A percentile compares a stretch with the other conserved stretches of the same genome.
Conservation (phyloP, 2,113 vertebrate species). For the Falco punctatus region DNA sequence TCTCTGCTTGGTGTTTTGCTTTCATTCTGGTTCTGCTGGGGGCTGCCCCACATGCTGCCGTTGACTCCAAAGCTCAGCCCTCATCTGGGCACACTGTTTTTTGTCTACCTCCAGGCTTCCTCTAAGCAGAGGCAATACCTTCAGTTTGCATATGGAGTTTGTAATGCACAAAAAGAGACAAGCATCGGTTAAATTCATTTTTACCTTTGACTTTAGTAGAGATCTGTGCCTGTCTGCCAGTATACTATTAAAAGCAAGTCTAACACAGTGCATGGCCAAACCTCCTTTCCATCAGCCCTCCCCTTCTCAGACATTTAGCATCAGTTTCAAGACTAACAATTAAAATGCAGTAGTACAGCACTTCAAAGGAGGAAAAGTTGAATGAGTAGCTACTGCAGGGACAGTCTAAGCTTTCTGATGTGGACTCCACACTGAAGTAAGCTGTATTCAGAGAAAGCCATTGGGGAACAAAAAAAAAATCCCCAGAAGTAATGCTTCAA, state of each 20-base stretch:
- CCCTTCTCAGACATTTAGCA: slow-evolving; percentile 26
- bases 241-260: neutral
- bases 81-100: neutral
- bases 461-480: slow-evolving; percentile 1
- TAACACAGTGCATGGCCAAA: neutral
- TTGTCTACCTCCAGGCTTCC: neutral
- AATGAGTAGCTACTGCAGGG: slow-evolving; percentile 45
- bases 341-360: slow-evolving; percentile 50
- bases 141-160: neutral
- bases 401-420: slow-evolving; percentile 53
- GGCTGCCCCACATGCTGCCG: neutral
- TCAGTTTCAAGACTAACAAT: slow-evolving; percentile 39
- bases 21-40: neutral
- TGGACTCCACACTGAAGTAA: slow-evolving; percentile 50
- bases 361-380: slow-evolving; percentile 23
- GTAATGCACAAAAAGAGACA: slow-evolving; percentile 17
- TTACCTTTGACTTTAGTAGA: slow-evolving; percentile 12
- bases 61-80: neutral
- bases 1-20: neutral
- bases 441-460: slow-evolving; percentile 57
- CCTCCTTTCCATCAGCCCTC: neutral
- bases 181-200: neutral
- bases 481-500: slow-evolving; percentile 60
- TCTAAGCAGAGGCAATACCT: slow-evolving; percentile 23
- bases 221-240: neutral